Base-by-base conservation (phyloP, 2,888 invertebrate genomes). In the Nowickia ferox region DNA sequence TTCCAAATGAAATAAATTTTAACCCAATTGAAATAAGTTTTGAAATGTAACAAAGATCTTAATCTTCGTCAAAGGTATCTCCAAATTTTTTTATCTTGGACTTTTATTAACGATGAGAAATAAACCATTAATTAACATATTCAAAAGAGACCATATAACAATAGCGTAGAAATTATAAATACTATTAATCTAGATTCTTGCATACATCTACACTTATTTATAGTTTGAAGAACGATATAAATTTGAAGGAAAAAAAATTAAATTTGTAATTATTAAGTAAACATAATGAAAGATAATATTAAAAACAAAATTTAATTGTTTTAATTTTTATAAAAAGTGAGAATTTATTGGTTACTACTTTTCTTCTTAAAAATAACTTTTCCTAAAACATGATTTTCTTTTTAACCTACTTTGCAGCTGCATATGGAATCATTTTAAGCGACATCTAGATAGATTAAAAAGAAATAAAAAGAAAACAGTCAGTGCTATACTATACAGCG, bases 41-140 rank as follows among this genome's bases (percentile, higher is more conserved):
- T 79, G 38, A 72, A 79, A 65, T 71, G 79, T 46, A 82, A 57
- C 72, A 78, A 65, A 83, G 85, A 86, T 86, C n/a, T 59, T 59
- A 86, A 86, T 86, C 82, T 83, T 83, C 80, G 76, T 80, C 72
- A 63, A 72, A 71, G 19, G 48, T 77, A 44, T 57, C 69, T 63
- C 51, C 40, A 72, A 59, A 44, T 53, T 15, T n/a, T 48, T 17
- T 22, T 55, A 55, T 48, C 46, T 55, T 63, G 30, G 19, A 76
- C 53, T 74, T 74, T 38, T 66, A 30, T 59, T 48, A 74, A 48
- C 44, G 6, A 19, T 17, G 38, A 19, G 53, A 48, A 17, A 46
- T n/a, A 69, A 38, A 13, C 30, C 30, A 22, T 17, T 15, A 66
- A 19, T 55, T 11, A 69, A 63, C 22, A 69, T 77, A 72, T 83